Base-by-base conservation (phyloP, 2,888 invertebrate species). In the Drosophila recens region DNA sequence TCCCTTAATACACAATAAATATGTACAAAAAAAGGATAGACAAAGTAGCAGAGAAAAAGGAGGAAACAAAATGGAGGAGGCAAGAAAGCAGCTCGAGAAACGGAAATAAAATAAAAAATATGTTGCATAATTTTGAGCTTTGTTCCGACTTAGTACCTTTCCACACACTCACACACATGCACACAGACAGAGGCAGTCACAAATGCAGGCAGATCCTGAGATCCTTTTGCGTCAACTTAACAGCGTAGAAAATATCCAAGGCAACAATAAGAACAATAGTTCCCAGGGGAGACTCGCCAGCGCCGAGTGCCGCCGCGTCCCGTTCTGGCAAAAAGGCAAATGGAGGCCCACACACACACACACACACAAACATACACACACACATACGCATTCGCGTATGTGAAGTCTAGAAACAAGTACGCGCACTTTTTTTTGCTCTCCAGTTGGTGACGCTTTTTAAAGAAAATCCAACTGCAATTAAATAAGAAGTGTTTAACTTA, bases 241-340 rank as follows among this genome's bases (percentile, higher is more conserved):
- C 86, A 87, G 83, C 80, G 86, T 87, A 87, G 82, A 79, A 90
- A 85, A 88, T 87, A 80, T 85, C 86, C 84, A 80, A 82, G 80
- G 80, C 86, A 90, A 90, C 88, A 82, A 85, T 91, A 89, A 90
- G 84, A 89, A 88, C 90, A 91, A 91, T 91, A 88, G 91, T 90
- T 89, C 91, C 89, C 90, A 70, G 61, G 89, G 85, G 90, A 87
- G 78, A 89, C 79, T 68, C 75, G 75, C 73, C 65, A 64, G 62
- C 49, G 49, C 58, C 72, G 69, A 65, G 66, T 68, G 57, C 73
- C 68, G 48, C 73, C 67, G 48, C 66, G 59, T 51, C 52, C 67
- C 52, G 67, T 17, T 17, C 80, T 73, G 78, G 82, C 80, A 76
- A 87, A 87, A 86, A 82, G 89, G 90, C 84, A 84, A 87, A 84